Base-by-base conservation (phyloP, 2,113 vertebrate species). In the Poeciliopsis turrubarensis region DNA sequence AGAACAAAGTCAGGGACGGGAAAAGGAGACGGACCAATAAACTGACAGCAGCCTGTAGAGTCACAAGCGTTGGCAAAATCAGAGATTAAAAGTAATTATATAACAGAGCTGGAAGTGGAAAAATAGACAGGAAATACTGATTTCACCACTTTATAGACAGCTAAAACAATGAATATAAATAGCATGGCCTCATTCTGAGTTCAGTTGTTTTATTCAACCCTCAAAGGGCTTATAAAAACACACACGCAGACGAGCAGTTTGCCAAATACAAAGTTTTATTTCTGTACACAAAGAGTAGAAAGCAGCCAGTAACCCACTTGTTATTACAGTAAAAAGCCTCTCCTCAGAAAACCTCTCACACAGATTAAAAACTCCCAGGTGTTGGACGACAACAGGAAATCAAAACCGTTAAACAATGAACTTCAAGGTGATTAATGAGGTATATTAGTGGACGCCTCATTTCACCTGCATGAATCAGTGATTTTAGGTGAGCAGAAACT, bases 211-310 rank as follows among this genome's bases (percentile, higher is more conserved):
- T 81, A 79, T 75, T 82, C 47, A 69, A 51, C 19, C 72, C 82
- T 71, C 84, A 64, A 64, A 76, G 63, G 75, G 8, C 75, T 73
- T 39, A 79, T 27, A 27, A 41, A 27, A 66, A 14, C n/a, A 39
- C 73, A 80, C 68, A 34, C 77, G 68, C 68, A 88, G 64, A 68
- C 74, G 5, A 60, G 25, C 70, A 73, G 73, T 92, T 93, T 91
- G 91, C 75, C 93, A 94, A 94, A 94, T 94, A 94, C 89, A 95
- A 94, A 94, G 91, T 95, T 93, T 93, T 92, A 93, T 92, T 94
- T 92, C 89, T 95, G 92, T 95, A 94, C 93, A 94, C 89, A 92
- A 94, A 94, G 78, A 94, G 93, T 95, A 95, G 86, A 95, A 95
- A 95, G 92, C 93, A 93, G 90, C 91, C 91, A 90, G 84, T 92